Evolutionary conservation across 2,888 invertebrate genomes (phyloP), one percentile per base, ranked within the genome.

Genomic region (Conomelus anceps): DNA sequence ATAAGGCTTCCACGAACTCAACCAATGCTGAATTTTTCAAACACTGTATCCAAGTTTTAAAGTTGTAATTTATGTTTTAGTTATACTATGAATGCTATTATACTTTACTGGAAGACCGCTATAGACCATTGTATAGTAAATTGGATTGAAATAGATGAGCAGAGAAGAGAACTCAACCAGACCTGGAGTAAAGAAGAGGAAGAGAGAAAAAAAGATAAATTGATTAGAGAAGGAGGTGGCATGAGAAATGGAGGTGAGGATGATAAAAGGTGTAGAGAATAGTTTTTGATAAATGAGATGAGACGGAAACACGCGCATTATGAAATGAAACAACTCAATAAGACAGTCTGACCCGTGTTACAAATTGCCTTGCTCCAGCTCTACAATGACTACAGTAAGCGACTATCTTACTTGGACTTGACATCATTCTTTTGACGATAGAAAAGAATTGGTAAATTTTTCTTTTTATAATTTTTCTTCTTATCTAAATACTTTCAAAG

Each of bases 301-400:
- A 86, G 86, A 26, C 22, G 86, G 86, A 86, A 86, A 86, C 86
- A 29, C 86, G 85, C 23, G 86, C 86, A 86, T 86, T 86, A 86
- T 86, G 24, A 86, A 86, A n/a, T 24, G 24, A 24, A 85, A 86
- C 86, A 86, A 86, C 86, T 86, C 86, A 86, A 86, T 86, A 86
- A 86, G 86, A 86, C 29, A 29, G 86, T 24, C 29, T 29, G 86
- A 86, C 86, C 86, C 63, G 63, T 86, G 86, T 86, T 86, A 86
- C 86, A 86, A 86, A 86, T 86, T 86, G 86, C 86, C 86, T 23
- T 20, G 23, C 34, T 34, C 17, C 34, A 34, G 34, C 34, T 34
- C 34, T 17, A 34, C 34, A 34, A 34, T 34, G 34, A 34, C 34
- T n/a, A n/a, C n/a, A n/a, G n/a, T 34, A 34, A 17, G 1, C 34